Conservation (phyloP, 2,113 vertebrate genomes). For the Nothocercus julius region DNA sequence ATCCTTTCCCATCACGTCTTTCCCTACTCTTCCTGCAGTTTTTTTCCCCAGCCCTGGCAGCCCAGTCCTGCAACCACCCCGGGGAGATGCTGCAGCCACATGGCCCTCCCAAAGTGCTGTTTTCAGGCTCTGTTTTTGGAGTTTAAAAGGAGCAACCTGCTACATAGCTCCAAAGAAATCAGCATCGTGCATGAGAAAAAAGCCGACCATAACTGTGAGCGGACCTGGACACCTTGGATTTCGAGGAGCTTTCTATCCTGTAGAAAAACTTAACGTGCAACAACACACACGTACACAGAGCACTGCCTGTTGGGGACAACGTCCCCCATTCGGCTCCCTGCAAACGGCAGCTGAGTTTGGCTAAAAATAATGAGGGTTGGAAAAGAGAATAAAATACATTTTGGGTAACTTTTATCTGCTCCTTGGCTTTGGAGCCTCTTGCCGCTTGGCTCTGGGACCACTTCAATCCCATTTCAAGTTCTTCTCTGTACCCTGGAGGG, state of each 20-base stretch:
- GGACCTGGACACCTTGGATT: neutral
- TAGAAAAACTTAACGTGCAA: neutral
- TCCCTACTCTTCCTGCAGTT: neutral
- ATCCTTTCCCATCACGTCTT: neutral
- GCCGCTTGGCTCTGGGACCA: constrained; percentile 52
- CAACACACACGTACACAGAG: neutral
- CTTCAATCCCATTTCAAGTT: constrained; percentile 59
- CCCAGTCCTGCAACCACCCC: neutral
- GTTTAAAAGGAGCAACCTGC: neutral
- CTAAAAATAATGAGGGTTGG: constrained; percentile 28
- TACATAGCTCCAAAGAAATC: neutral
- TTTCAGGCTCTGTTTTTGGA: neutral
- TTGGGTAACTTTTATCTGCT: constrained; percentile 40
- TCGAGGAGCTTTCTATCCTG: neutral
- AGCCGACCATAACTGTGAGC: neutral
- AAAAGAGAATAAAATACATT: constrained; percentile 50
- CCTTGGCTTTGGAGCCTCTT: constrained; percentile 53
- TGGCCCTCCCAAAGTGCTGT: neutral
- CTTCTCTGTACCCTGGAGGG: constrained; percentile 45
- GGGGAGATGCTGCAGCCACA: neutral
- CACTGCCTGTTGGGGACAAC: neutral
- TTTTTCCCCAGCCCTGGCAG: neutral
- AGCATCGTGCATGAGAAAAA: neutral
- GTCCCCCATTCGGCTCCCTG: neutral
- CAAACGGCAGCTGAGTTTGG: neutral